These are phyloP conservation scores for Thunnus albacares DNA, from an alignment of 2,797 vertebrate species.

Conservation along the genomic window DNA sequence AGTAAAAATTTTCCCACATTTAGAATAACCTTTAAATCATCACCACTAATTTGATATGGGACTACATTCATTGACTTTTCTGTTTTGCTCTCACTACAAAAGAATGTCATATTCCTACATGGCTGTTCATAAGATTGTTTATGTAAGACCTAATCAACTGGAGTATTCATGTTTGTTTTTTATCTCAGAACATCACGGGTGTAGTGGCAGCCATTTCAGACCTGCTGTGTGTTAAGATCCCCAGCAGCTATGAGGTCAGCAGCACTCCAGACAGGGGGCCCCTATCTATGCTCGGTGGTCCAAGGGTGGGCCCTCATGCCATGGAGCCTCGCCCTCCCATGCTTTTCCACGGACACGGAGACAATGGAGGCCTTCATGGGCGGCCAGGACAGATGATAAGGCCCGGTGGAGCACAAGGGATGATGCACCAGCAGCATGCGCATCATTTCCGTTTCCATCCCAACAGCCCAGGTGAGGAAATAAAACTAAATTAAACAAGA, in stretches of 20 bases:
- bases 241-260: conserved; percentile 98
- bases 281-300: conserved; percentile 72
- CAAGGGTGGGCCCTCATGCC: conserved; percentile 80
- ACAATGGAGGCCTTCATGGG: conserved; percentile 83
- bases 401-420: conserved; percentile 82
- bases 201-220: conserved; percentile 97
- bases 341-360: conserved; percentile 88
- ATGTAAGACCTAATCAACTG: neutral
- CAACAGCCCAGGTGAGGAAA: conserved; percentile 88
- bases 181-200: conserved; percentile 92
- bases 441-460: conserved; percentile 87
- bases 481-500: conserved; percentile 43
- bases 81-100: neutral
- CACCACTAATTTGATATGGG: neutral
- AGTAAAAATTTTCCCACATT: too few species aligned
- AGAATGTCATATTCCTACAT: neutral
- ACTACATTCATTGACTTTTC: too few species aligned
- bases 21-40: too few species aligned
- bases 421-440: conserved; percentile 87
- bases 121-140: neutral
- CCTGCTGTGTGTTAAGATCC: conserved; percentile 95
- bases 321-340: conserved; percentile 88
- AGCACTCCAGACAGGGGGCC: conserved; percentile 89
- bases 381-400: conserved; percentile 83
- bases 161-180: neutral